phyloP scores from a whole-genome alignment of 2,113 vertebrate species.

The Poeciliopsis occidentalis region DNA sequence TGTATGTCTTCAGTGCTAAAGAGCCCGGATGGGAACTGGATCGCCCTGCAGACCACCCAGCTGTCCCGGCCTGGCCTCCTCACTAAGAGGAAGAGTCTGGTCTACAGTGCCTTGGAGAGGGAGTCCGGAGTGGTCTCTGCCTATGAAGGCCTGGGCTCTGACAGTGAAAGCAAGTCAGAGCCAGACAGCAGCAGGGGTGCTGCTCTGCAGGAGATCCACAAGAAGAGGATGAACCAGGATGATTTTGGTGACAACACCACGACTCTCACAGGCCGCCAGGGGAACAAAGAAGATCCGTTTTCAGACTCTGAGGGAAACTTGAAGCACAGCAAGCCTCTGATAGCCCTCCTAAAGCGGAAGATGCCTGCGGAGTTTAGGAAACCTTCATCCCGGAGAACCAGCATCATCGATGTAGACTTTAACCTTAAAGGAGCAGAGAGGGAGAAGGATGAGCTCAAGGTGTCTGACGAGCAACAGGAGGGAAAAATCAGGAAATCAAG shows the following conservation, averaged over 20 bases:
- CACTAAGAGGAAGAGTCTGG: conserved; percentile 85
- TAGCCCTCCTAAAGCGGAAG: conserved; percentile 61
- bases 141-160: conserved; percentile 88
- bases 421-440: conserved; percentile 44
- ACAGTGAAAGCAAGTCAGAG: conserved; percentile 84
- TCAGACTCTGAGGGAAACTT: conserved; percentile 59
- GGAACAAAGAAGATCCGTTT: conserved; percentile 26
- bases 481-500: conserved; percentile 49
- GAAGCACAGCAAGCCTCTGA: conserved; percentile 50
- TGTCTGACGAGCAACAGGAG: conserved; percentile 26
- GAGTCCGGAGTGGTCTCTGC: conserved; percentile 87
- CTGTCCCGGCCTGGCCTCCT: conserved; percentile 84
- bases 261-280: neutral
- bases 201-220: conserved; percentile 67
- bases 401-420: conserved; percentile 69
- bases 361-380: conserved; percentile 54
- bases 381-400: conserved; percentile 53
- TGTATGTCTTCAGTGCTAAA: conserved; percentile 82
- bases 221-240: conserved; percentile 46
- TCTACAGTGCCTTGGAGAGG: conserved; percentile 85
- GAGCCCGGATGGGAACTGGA: conserved; percentile 95
- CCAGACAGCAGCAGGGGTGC: conserved; percentile 61
- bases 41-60: conserved; percentile 85
- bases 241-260: neutral
- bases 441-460: conserved; percentile 26